phyloP scores from a whole-genome alignment of 2,797 vertebrate species.

The Thripadectes ignobilis region DNA sequence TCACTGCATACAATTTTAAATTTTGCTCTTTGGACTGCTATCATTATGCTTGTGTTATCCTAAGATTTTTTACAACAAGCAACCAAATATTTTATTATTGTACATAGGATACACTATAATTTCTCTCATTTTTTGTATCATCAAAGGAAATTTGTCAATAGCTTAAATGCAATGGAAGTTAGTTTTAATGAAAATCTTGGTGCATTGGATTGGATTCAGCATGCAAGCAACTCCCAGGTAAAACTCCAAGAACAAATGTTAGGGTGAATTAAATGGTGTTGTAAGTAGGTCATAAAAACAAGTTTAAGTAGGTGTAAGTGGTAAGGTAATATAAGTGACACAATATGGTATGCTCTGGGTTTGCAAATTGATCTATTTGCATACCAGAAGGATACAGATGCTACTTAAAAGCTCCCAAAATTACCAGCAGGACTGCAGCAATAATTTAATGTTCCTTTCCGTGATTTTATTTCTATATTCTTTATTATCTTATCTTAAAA shows the following conservation, averaged over 20 bases:
- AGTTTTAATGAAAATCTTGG: background rate
- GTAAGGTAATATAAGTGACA: background rate
- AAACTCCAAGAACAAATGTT: background rate
- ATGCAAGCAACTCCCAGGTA: background rate
- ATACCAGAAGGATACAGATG: background rate
- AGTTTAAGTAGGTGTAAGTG: slow-evolving; percentile 1
- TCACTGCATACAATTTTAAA: background rate
- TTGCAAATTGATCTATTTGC: background rate
- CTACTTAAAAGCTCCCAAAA: background rate
- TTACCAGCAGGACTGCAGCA: background rate
- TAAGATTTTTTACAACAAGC: background rate
- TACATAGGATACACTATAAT: background rate
- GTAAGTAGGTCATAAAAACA: slow-evolving; percentile 25
- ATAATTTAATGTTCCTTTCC: background rate
- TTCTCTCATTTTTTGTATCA: background rate
- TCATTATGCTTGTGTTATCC: background rate
- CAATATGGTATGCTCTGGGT: background rate
- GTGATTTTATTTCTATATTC: background rate
- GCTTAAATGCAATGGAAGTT: background rate
- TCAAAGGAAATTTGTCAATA: background rate
- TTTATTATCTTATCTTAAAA: background rate
- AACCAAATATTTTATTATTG: background rate
- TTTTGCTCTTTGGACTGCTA: background rate
- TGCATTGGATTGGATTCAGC: background rate
- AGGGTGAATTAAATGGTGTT: background rate